Evolutionary conservation across 1,140 invertebrate species (phyloP), one percentile per base, ranked within the genome.

Genomic region (Leptinotarsa defecta): DNA sequence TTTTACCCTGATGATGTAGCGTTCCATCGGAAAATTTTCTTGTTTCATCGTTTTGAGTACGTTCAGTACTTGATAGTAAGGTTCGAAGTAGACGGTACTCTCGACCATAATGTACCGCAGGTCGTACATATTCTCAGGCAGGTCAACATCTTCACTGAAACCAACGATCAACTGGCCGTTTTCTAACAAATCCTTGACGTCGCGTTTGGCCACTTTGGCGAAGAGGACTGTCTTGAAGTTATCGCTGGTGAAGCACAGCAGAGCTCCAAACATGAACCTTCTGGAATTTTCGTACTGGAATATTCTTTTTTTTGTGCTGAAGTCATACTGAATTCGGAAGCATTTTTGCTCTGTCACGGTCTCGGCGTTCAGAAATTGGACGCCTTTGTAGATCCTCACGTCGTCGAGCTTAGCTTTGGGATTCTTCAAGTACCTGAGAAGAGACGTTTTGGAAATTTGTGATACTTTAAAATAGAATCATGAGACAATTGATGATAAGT

Each of bases 231-330:
- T 89, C 27, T 88, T 84, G 83, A 94, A 95, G 67, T 91, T 87
- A 81, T 93, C 89, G 13, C 78, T 85, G 1, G 92, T 92, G 27
- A 96, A 88, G 76, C 92, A 89, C 0, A 95, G 78, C n/a, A 95
- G 84, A 0, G 92, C 91, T 1, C 94, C 94, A 84, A 86, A 90
- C 81, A 94, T 88, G 43, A 95, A 88, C 68, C 91, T 85, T 81
- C 91, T 27, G 0, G 87, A 87, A 57, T 83, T 78, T 68, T 84
- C 83, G 80, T 82, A 86, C 27, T 27, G 27, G 6, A 78, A 81
- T 13, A 83, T 79, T 71, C n/a, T 63, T 48, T 67, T 76, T 43
- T 75, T 79, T 68, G 77, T 81, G 15, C 74, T 76, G 27, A 76
- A 78, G 48, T 77, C 73, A 57, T 81, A 82, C 19, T 79, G 62